Base-by-base conservation (phyloP, 1,140 invertebrate species). In the Plutomurus gul region DNA sequence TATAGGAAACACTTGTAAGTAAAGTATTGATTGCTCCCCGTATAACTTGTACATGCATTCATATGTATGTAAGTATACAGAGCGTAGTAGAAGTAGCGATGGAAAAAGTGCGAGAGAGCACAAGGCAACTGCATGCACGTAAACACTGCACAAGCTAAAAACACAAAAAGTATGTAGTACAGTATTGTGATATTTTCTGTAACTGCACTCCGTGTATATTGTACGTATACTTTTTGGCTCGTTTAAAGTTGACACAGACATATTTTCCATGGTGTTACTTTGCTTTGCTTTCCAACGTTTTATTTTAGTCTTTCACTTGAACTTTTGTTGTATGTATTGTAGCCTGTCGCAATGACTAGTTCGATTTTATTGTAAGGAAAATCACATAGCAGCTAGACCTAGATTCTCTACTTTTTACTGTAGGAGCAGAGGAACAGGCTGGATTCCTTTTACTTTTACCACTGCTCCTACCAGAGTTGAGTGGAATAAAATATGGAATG, bases 221-320 rank as follows among this genome's bases (percentile, higher is more conserved):
- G 25, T 65, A 33, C 36, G 56, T 30, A 65, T 30, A n/a, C 30
- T 51, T 51, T 43, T 33, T 33, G 56, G 36, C 56, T 30, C 56
- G 27, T 30, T 33, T 33, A 11, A 56, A 27, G 22, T 30, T 30
- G 51, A 30, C 51, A 4, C 25, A 60, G 51, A 60, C 27, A 60
- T 30, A 60, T 30, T 65, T 16, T 65, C 18, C 56, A n/a, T 65
- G 20, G 25, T 33, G 25, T 33, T n/a, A 13, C 39, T 43, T 3
- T 43, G 39, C n/a, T 13, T 13, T 43, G 39, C 2, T n/a, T 43
- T 7, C 39, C 7, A 43, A 5, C 4, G 4, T 65, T 33, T 30
- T 33, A 27, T 36, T 65, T 65, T 65, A 65, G 22, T 65, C 27
- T 65, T 65, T 65, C 27, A 65, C 56, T 65, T 65, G 56, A 33